These are phyloP conservation scores for Schizopygopsis pylzovi DNA, from an alignment of 2,797 vertebrate genomes.

Conservation along the genomic window DNA sequence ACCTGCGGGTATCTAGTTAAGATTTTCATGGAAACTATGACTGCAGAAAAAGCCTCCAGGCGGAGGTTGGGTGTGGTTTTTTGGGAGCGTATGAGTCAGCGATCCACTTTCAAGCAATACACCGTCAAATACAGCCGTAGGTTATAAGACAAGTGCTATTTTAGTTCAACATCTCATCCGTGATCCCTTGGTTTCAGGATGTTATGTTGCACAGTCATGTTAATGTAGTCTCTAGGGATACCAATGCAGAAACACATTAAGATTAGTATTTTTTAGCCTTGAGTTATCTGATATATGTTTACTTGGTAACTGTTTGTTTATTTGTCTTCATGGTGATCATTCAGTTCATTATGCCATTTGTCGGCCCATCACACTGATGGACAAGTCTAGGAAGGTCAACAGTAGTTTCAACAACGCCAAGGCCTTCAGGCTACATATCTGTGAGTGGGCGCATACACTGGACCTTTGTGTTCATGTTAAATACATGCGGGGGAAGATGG, in stretches of 20 bases:
- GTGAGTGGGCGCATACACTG: constrained; percentile 60
- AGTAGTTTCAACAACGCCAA: constrained; percentile 40
- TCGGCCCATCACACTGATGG: constrained; percentile 3
- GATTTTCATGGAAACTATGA: constrained; percentile 27
- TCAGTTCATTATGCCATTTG: constrained; percentile 12
- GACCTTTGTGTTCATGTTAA: constrained; percentile 63
- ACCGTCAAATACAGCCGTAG: not conserved
- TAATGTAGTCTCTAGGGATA: not conserved
- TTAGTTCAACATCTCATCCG: not conserved
- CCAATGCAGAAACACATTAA: not conserved
- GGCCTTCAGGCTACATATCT: constrained; percentile 60
- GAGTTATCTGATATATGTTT: not conserved
- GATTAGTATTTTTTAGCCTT: not conserved
- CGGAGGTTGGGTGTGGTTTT: constrained; percentile 19
- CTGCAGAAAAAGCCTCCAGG: not conserved
- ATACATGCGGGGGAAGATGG: constrained; percentile 59
- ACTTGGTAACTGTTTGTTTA: constrained; percentile 19
- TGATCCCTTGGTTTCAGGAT: not conserved
- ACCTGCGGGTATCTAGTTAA: not conserved
- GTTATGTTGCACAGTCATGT: not conserved
- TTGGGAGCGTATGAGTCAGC: not conserved
- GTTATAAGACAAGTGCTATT: constrained; percentile 5
- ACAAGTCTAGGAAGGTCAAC: constrained; percentile 33
- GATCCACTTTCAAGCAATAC: constrained; percentile 6
- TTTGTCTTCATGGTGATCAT: constrained; percentile 15